Conservation (phyloP, 1,140 invertebrate species). For the Carcinoscorpius rotundicauda region DNA sequence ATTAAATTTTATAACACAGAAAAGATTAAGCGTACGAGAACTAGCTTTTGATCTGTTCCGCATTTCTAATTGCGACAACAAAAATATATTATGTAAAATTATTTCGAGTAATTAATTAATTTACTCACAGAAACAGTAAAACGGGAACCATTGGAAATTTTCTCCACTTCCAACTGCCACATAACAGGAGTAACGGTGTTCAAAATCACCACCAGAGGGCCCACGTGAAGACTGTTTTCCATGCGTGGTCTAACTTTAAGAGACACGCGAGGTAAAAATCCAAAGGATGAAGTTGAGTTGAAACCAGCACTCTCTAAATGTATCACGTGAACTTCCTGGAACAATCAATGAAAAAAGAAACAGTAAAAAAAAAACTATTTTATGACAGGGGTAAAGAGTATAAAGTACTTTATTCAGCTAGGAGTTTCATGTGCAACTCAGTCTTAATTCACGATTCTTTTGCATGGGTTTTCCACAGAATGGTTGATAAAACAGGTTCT, state of each 20-base stretch:
- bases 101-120: too few species aligned
- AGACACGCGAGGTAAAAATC: slow-evolving; percentile 12
- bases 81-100: too few species aligned
- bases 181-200: slow-evolving; percentile 14
- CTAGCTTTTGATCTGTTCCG: too few species aligned
- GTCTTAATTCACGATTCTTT: too few species aligned
- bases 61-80: too few species aligned
- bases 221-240: slow-evolving; percentile 5
- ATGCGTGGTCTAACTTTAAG: slow-evolving; percentile 9
- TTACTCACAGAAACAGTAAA: background rate
- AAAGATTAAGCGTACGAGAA: too few species aligned
- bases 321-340: slow-evolving; percentile 15
- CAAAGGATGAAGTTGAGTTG: slow-evolving; percentile 7
- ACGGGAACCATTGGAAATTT: background rate
- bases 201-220: slow-evolving; percentile 9
- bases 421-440: too few species aligned
- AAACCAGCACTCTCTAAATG: slow-evolving; percentile 12
- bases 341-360: background rate
- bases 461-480: too few species aligned
- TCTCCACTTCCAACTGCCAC: slow-evolving; percentile 15
- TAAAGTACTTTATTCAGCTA: background rate
- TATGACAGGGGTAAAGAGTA: too few species aligned
- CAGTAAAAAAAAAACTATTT: too few species aligned
- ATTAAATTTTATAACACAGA: too few species aligned
- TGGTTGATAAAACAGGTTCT: too few species aligned